These are phyloP conservation scores for Condylostylus longicornis DNA, from an alignment of 1,140 invertebrate genomes.

Conservation along the genomic window DNA sequence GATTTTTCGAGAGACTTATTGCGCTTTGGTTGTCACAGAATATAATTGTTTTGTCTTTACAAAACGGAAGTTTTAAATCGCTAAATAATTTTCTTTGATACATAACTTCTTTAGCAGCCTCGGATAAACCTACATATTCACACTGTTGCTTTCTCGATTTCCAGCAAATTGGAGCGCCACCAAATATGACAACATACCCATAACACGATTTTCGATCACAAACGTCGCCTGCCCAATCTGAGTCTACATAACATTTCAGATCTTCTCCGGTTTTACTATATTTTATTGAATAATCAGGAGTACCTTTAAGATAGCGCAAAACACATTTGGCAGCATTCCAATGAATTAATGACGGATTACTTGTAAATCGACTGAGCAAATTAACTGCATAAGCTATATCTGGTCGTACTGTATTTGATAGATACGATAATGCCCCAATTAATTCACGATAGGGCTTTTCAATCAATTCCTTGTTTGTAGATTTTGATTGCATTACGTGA, in stretches of 20 bases:
- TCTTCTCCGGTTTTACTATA: conserved; percentile 1
- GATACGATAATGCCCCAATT: conserved; percentile 31
- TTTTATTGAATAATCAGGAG: conserved; percentile 13
- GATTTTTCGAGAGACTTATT: too few species aligned
- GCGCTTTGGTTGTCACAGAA: conserved; percentile 1
- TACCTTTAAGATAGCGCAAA: conserved; percentile 31
- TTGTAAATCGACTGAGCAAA: conserved; percentile 32
- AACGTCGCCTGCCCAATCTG: conserved; percentile 23
- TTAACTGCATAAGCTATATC: conserved; percentile 34
- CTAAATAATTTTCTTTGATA: conserved; percentile 8
- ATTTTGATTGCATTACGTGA: too few species aligned
- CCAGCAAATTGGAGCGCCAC: conserved; percentile 10
- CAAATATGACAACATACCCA: conserved; percentile 12
- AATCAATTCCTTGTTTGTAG: conserved; percentile 5
- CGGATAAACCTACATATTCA: conserved; percentile 10
- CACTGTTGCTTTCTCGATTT: conserved; percentile 10
- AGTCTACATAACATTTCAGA: conserved; percentile 11
- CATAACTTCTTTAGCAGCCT: conserved; percentile 9
- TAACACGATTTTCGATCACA: conserved; percentile 20
- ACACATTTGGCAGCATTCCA: conserved; percentile 32
- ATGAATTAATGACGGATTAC: conserved; percentile 21
- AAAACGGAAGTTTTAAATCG: conserved; percentile 2
- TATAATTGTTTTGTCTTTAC: background rate
- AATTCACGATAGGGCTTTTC: conserved; percentile 18
- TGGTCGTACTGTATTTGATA: conserved; percentile 30